Base-by-base conservation (phyloP, 2,888 invertebrate species). In the Andrena flavipes region DNA sequence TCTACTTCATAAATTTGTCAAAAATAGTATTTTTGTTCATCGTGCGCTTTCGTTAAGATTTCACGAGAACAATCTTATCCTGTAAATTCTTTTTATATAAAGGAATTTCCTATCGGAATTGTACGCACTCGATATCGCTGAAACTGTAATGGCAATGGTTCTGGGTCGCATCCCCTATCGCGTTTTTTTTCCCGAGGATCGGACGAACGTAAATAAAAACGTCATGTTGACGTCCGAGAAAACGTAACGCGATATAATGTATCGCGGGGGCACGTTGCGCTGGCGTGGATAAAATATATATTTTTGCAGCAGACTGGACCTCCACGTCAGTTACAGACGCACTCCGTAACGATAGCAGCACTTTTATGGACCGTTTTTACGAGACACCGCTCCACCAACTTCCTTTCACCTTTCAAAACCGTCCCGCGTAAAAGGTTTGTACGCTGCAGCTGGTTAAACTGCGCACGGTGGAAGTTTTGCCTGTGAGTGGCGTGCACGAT, bases 321-420 rank as follows among this genome's bases (percentile, higher is more conserved):
- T 84, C 33, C 82, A 84, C 65, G 88, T 89, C 85, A 87, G 85
- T 90, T 89, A 91, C 92, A 91, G 90, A 90, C 90, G 88, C 89
- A 88, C 88, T 84, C 87, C 70, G 85, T 85, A 82, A 88, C 90
- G 90, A 91, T 91, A 91, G 90, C 88, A 88, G 86, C 88, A 89
- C 88, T 91, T 92, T 92, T 92, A 92, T 90, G 87, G 87, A 82
- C 79, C 87, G 84, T 90, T 92, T 92, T 92, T 92, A 92, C 91
- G 90, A 90, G 88, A 82, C 68, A 67, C 59, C 84, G 59, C 80
- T 71, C 82, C 56, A 62, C 67, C 59, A 67, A 67, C 26, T 65
- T 67, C 29, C 82, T 73, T 81, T 69, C 67, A 70, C 35, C 82
- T 59, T 76, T 82, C 79, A 56, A 73, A 84, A 78, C 81, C 77